Evolutionary conservation across 2,888 invertebrate species (phyloP), one percentile per base, ranked within the genome.

Genomic region (Steinernema scapterisci): DNA sequence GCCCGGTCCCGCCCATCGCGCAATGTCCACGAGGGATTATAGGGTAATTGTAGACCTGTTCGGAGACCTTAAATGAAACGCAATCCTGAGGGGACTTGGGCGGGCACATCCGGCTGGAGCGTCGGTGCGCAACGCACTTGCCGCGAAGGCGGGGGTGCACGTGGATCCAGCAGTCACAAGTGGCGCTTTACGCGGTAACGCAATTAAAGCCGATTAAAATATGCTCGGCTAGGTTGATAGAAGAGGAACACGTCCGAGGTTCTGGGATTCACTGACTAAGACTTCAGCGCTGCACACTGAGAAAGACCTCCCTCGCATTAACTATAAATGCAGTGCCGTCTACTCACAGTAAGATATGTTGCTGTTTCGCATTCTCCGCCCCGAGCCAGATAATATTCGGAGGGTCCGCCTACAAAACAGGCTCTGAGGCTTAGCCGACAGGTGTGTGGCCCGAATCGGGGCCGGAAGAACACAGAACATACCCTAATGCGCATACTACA

Each of bases 1-100:
- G n/a, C 13, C 19, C 19, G 63, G 9, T 63, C 63, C 63, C 54
- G 54, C 54, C 54, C 54, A 13, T 54, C 7, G 45, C 45, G 54
- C 6, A 27, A 54, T 54, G 54, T 54, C 54, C 63, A 31, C 63
- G 16, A 25, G 54, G 63, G 63, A 63, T 63, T 25, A 63, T 31
- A 7, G 27, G 63, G 63, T 25, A 63, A 63, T 63, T 27, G 63
- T 19, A 25, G 63, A 63, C 38, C 63, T 63, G 31, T 54, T 38
- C 38, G 9, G 38, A 38, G 38, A 38, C 38, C 38, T 38, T 38
- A 38, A 38, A 38, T 38, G 38, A 38, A 38, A 38, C 38, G 38
- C 38, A 9, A 38, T 6, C 38, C 38, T 38, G 9, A n/a, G n/a
- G 38, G 9, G 9, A 38, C 38, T 38, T 38, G 38, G 38, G 38